These are phyloP conservation scores for Mus spicilegus DNA, from an alignment of 2,113 vertebrate genomes.

Conservation along the genomic window DNA sequence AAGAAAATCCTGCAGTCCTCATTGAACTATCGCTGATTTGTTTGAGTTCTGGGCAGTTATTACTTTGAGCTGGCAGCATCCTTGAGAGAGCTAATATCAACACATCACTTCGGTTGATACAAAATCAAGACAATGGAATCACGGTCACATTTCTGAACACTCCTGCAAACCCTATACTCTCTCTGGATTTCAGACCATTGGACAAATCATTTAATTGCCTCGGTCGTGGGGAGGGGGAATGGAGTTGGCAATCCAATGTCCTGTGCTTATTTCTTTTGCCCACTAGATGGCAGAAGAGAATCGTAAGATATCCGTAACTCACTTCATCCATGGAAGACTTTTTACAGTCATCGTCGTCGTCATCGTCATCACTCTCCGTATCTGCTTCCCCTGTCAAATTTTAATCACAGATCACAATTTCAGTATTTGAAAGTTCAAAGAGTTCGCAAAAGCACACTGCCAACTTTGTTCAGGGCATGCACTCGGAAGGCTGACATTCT, in stretches of 20 bases:
- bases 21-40: not conserved
- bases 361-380: constrained; percentile 96
- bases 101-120: not conserved
- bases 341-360: constrained; percentile 97
- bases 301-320: constrained; percentile 53
- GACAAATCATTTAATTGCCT: not conserved
- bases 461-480: not conserved
- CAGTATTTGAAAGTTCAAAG: not conserved
- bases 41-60: not conserved
- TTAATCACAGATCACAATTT: constrained; percentile 70
- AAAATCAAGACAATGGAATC: not conserved
- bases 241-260: not conserved
- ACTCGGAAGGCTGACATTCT: not conserved
- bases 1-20: not conserved
- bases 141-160: not conserved
- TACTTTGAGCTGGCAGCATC: not conserved
- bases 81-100: not conserved
- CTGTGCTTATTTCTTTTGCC: not conserved
- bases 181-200: not conserved
- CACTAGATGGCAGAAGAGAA: constrained; percentile 85
- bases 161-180: not conserved
- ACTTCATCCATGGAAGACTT: constrained; percentile 99
- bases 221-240: too few species aligned
- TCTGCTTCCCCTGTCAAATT: constrained; percentile 93
- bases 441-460: not conserved